Percentiles rank a stretch among this genome's conserved stretches.
Conservation (phyloP, 2,797 vertebrate genomes). For the Myripristis jacobus region DNA sequence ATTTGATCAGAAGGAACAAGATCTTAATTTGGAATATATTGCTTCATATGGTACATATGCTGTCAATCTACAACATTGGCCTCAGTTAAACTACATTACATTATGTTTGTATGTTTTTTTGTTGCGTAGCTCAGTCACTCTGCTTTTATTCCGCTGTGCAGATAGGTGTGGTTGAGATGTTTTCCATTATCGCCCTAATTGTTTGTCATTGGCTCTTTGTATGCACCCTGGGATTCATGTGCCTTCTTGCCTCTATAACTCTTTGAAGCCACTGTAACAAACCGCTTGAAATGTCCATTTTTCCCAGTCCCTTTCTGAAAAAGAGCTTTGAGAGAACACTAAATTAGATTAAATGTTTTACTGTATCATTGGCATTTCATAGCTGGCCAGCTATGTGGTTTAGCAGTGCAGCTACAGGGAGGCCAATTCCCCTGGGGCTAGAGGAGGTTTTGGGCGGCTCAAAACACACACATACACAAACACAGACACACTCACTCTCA, state of each 20-base stretch:
- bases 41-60: not conserved
- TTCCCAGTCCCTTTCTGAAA: constrained; percentile 53
- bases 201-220: constrained; percentile 23
- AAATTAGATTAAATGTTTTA: constrained; percentile 69
- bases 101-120: constrained; percentile 4
- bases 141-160: constrained; percentile 4
- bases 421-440: constrained; percentile 37
- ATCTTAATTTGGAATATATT: not conserved
- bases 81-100: constrained; percentile 8
- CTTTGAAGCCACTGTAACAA: constrained; percentile 40
- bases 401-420: constrained; percentile 27
- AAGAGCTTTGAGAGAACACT: constrained; percentile 48
- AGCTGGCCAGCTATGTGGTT: constrained; percentile 47
- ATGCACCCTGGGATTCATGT: constrained; percentile 4
- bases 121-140: constrained; percentile 10
- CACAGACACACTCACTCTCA: constrained; percentile 19
- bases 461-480: constrained; percentile 34
- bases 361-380: constrained; percentile 54
- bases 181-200: constrained; percentile 24
- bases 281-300: constrained; percentile 46
- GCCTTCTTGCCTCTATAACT: constrained; percentile 13
- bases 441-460: constrained; percentile 36
- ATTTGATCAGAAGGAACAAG: constrained; percentile 5
- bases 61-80: not conserved
- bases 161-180: constrained; percentile 39